Evolutionary conservation across 2,888 invertebrate species (phyloP).

Genomic region (Notodonta ziczac): DNA sequence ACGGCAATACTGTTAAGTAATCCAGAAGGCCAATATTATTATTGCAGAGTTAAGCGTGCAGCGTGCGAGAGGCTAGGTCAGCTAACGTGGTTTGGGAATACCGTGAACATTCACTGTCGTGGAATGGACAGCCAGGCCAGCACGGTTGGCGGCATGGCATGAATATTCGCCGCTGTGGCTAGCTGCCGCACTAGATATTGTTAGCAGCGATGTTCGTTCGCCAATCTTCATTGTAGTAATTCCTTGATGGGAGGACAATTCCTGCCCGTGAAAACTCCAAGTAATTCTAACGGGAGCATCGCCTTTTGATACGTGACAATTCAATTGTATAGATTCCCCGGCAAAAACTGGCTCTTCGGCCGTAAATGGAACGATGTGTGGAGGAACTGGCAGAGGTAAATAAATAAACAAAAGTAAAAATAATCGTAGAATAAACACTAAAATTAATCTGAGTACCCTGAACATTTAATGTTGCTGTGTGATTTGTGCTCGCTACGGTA

Average conservation of each 20-base stretch:
- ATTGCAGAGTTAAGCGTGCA: conserved; percentile 79
- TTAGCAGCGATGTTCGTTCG: conserved; percentile 87
- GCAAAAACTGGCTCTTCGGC: conserved; percentile 86
- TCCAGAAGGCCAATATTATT: conserved; percentile 75
- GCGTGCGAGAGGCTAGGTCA: conserved; percentile 70
- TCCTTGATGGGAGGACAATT: conserved; percentile 81
- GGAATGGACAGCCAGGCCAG: conserved; percentile 86
- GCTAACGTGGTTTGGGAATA: conserved; percentile 62
- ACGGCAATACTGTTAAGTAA: conserved; percentile 85
- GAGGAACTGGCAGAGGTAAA: conserved; percentile 80
- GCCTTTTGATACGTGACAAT: conserved; percentile 87
- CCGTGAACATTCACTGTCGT: conserved; percentile 88
- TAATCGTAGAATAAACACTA: conserved; percentile 48
- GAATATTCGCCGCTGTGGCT: conserved; percentile 89
- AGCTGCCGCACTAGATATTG: conserved; percentile 86
- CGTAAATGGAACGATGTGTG: conserved; percentile 86
- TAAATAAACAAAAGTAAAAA: conserved; percentile 30
- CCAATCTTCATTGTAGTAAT: conserved; percentile 85
- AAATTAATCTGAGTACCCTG: conserved; percentile 83
- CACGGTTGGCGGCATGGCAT: conserved; percentile 88
- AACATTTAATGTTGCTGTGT: conserved; percentile 86
- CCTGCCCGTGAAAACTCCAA: conserved; percentile 89
- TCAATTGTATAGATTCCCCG: conserved; percentile 86
- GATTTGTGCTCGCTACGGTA: conserved; percentile 86
- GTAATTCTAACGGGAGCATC: conserved; percentile 89